Evolutionary conservation across 2,113 vertebrate genomes (phyloP).

Genomic region (Neomonachus schauinslandi): DNA sequence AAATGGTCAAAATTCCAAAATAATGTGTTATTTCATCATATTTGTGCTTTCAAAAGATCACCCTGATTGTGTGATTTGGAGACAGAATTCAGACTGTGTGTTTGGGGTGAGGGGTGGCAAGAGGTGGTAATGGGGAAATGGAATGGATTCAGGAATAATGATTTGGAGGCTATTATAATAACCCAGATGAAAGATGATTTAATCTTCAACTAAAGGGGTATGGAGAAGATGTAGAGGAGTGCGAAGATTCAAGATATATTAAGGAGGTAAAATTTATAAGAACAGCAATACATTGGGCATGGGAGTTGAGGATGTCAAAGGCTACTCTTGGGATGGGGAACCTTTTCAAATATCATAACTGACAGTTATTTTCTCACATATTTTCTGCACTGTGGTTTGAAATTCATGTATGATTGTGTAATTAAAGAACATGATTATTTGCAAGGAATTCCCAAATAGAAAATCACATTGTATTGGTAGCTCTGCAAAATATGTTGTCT

Average conservation of each 20-base stretch:
- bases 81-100: background rate
- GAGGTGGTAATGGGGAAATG: background rate
- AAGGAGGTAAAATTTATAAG: background rate
- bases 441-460: background rate
- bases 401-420: background rate
- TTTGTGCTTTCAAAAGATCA: background rate
- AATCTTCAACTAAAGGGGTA: background rate
- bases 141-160: background rate
- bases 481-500: background rate
- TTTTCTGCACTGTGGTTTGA: background rate
- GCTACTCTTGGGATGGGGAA: background rate
- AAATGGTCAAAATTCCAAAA: background rate
- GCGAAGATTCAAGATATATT: background rate
- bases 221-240: background rate
- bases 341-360: background rate
- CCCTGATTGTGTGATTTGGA: background rate
- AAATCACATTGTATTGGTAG: background rate
- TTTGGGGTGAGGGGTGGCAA: background rate
- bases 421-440: background rate
- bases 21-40: background rate
- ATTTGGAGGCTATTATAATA: background rate
- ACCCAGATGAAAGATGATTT: background rate
- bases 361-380: background rate
- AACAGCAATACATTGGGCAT: background rate
- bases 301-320: background rate